phyloP scores from a whole-genome alignment of 1,140 invertebrate genomes.

The Rhyacophila brunnea region DNA sequence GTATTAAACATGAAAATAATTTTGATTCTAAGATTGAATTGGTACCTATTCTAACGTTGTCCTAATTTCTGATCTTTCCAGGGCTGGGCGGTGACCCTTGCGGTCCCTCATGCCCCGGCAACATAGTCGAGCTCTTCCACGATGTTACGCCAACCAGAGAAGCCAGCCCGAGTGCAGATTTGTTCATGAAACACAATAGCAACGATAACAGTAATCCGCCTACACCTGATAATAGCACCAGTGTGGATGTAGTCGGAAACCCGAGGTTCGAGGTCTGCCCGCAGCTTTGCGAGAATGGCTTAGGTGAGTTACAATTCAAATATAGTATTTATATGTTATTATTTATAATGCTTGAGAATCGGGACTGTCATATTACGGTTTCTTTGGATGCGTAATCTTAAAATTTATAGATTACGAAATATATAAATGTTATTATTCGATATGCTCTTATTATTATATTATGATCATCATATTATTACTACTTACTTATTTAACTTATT shows the following conservation, averaged over 20 bases:
- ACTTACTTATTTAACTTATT: too few species aligned
- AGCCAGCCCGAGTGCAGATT: background rate
- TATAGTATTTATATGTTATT: too few species aligned
- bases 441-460: too few species aligned
- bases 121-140: background rate
- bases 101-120: conserved; percentile 38
- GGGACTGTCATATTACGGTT: too few species aligned
- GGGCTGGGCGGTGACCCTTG: conserved; percentile 44
- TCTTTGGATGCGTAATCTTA: too few species aligned
- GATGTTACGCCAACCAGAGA: background rate
- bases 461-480: too few species aligned
- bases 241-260: conserved; percentile 6
- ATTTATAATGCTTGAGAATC: too few species aligned
- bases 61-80: conserved; percentile 3
- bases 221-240: conserved; percentile 10
- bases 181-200: background rate
- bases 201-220: background rate
- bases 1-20: too few species aligned
- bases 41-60: too few species aligned
- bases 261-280: conserved; percentile 40
- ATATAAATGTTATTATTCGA: too few species aligned
- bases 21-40: too few species aligned
- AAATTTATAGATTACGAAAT: too few species aligned
- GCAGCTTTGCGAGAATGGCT: conserved; percentile 41
- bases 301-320: conserved; percentile 36